Conservation (phyloP, 2,113 vertebrate genomes). For the Ailuropoda melanoleuca region DNA sequence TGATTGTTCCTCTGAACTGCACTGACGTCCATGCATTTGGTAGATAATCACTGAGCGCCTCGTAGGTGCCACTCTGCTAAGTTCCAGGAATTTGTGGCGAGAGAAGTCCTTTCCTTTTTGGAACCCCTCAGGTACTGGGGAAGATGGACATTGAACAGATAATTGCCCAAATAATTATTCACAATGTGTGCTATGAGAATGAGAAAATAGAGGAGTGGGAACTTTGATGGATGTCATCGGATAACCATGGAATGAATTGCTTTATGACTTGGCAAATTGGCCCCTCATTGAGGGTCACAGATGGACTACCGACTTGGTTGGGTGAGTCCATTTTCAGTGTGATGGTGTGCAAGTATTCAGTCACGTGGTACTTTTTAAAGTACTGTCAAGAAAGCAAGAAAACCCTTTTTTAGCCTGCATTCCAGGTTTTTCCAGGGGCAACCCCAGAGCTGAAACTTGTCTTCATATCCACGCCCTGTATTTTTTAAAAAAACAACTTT, state of each 20-base stretch:
- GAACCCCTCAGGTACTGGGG: background rate
- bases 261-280: background rate
- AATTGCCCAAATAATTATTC: background rate
- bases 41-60: background rate
- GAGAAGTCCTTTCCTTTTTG: background rate
- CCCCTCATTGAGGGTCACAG: background rate
- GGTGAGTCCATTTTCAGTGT: background rate
- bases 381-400: background rate
- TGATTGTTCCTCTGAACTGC: background rate
- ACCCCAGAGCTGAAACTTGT: background rate
- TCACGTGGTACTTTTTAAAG: background rate
- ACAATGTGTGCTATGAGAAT: background rate
- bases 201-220: background rate
- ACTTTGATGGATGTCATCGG: background rate
- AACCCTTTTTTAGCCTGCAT: background rate
- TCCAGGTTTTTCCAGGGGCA: background rate
- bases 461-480: background rate
- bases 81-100: background rate
- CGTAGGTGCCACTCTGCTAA: background rate
- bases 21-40: background rate
- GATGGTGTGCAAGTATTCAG: background rate
- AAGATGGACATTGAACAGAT: background rate
- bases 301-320: background rate
- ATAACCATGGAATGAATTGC: background rate
- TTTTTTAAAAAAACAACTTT: background rate